These are phyloP conservation scores for Xestia xanthographa DNA, from an alignment of 2,888 invertebrate genomes.

Conservation along the genomic window DNA sequence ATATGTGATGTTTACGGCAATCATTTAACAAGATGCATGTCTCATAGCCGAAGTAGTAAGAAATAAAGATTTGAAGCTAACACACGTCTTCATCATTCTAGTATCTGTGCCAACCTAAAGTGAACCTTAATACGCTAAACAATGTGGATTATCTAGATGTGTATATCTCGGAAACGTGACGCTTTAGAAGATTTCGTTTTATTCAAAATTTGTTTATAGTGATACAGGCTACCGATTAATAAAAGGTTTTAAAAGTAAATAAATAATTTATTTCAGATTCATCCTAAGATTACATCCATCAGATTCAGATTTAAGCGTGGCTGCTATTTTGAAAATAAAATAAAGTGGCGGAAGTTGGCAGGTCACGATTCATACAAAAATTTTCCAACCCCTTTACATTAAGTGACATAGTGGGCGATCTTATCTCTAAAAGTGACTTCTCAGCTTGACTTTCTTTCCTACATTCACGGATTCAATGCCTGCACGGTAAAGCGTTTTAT, in stretches of 20 bases:
- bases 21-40: too few species aligned
- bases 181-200: neutral
- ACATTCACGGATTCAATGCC: rapidly evolving
- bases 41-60: too few species aligned
- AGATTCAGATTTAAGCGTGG: neutral
- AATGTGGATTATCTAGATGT: too few species aligned
- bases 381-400: too few species aligned
- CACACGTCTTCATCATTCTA: too few species aligned
- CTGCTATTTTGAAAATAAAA: neutral
- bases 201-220: neutral
- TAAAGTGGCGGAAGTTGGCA: neutral
- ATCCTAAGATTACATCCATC: too few species aligned
- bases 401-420: neutral
- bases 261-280: too few species aligned
- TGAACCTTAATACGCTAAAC: too few species aligned
- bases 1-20: too few species aligned
- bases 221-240: neutral
- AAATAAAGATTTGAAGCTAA: too few species aligned
- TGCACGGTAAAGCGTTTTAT: neutral
- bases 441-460: neutral
- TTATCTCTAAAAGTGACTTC: neutral
- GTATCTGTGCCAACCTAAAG: too few species aligned
- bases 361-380: neutral
- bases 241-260: too few species aligned
- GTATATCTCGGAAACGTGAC: neutral